Evolutionary conservation across 2,797 vertebrate species (phyloP).

Genomic region (Chelmon rostratus): DNA sequence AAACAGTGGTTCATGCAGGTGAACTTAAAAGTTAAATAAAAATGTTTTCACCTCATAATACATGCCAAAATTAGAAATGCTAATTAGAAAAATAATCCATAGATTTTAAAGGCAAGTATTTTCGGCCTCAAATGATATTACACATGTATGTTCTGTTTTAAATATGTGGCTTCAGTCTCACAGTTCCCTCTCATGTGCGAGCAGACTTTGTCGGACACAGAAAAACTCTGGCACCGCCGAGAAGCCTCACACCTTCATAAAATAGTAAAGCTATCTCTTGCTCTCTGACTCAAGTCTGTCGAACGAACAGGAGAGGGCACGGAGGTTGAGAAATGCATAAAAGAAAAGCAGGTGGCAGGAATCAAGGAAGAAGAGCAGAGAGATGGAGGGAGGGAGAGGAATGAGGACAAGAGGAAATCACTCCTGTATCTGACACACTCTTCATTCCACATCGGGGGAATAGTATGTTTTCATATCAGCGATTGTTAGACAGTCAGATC

Average conservation of each 20-base stretch:
- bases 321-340: conserved; percentile 73
- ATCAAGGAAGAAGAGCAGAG: conserved; percentile 47
- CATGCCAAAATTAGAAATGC: not conserved
- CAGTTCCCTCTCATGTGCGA: conserved; percentile 46
- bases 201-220: conserved; percentile 74
- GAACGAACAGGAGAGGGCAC: conserved; percentile 78
- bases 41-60: not conserved
- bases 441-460: conserved; percentile 32
- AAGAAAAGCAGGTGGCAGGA: conserved; percentile 57
- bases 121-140: conserved; percentile 3
- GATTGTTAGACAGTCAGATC: conserved; percentile 74
- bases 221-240: conserved; percentile 64
- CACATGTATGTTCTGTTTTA: conserved; percentile 24
- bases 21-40: not conserved
- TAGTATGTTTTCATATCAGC: conserved; percentile 75
- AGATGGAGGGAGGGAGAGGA: conserved; percentile 31
- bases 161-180: conserved; percentile 48
- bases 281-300: conserved; percentile 81
- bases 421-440: conserved; percentile 50
- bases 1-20: not conserved
- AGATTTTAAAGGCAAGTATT: not conserved
- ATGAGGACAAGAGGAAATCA: conserved; percentile 54
- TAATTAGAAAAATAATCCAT: not conserved
- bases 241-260: conserved; percentile 76
- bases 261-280: conserved; percentile 80